These are phyloP conservation scores for Eptatretus atami DNA, from an alignment of 2,797 vertebrate species.

Conservation along the genomic window DNA sequence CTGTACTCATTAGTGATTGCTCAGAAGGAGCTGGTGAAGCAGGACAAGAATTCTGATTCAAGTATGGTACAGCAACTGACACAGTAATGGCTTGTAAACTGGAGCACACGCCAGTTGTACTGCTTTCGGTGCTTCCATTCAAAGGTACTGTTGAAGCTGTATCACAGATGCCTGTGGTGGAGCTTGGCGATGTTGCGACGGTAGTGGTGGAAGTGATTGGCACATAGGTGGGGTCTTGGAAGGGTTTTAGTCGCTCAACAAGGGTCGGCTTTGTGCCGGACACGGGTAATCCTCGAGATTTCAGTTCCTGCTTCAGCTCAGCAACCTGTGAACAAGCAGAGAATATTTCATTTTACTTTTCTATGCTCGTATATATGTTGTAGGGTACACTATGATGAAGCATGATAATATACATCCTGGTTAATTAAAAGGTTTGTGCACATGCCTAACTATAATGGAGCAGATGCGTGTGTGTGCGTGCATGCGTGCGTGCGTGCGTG, in stretches of 20 bases:
- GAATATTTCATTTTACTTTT: background rate
- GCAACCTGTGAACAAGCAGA: constrained; percentile 28
- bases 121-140: constrained; percentile 15
- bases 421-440: too few relatives aligned
- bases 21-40: background rate
- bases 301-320: constrained; percentile 68
- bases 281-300: constrained; percentile 64
- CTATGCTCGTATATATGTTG: too few relatives aligned
- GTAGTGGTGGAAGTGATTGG: constrained; percentile 48
- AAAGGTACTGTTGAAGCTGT: constrained; percentile 26
- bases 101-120: background rate
- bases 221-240: constrained; percentile 30
- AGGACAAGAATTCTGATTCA: background rate
- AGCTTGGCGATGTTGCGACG: constrained; percentile 65
- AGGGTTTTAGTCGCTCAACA: constrained; percentile 61
- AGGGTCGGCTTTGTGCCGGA: constrained; percentile 79
- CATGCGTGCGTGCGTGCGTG: too few relatives aligned
- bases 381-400: too few relatives aligned
- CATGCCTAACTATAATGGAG: too few relatives aligned
- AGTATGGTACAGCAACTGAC: too few relatives aligned
- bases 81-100: too few relatives aligned
- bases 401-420: too few relatives aligned
- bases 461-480: too few relatives aligned
- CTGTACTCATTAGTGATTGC: background rate
- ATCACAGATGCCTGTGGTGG: constrained; percentile 41